These are phyloP conservation scores for Petrocephalus sullivani DNA, from an alignment of 2,797 vertebrate species.

Conservation along the genomic window DNA sequence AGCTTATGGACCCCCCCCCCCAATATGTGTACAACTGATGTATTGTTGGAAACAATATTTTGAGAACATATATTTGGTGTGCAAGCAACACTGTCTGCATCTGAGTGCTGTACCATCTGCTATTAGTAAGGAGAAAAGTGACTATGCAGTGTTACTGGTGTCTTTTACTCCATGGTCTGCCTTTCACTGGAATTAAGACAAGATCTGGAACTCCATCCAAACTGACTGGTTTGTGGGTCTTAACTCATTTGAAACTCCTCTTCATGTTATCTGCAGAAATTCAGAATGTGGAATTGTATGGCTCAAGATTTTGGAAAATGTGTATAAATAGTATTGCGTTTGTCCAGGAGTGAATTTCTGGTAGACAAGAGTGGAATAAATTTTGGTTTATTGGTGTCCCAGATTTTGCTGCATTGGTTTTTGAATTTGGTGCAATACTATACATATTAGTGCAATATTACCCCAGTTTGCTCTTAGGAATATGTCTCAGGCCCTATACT, in stretches of 20 bases:
- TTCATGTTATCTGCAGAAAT: not conserved
- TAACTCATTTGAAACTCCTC: not conserved
- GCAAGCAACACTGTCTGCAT: not conserved
- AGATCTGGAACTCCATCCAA: not conserved
- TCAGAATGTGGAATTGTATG: not conserved
- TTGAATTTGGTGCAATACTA: not conserved
- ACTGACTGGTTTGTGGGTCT: not conserved
- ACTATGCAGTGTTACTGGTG: not conserved
- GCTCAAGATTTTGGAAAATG: not conserved
- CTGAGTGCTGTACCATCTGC: not conserved
- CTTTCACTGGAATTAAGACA: not conserved
- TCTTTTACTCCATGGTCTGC: not conserved
- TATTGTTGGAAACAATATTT: not conserved
- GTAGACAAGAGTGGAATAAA: not conserved
- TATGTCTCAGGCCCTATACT: not conserved
- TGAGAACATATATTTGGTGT: not conserved
- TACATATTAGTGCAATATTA: not conserved
- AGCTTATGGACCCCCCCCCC: not conserved
- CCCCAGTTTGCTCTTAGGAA: not conserved
- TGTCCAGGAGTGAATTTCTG: not conserved
- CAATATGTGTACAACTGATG: not conserved
- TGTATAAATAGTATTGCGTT: not conserved
- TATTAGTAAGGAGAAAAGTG: not conserved
- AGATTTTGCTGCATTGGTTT: not conserved
- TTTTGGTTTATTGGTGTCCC: not conserved